phyloP scores from a whole-genome alignment of 2,888 invertebrate species.

The Harpagoxenus sublaevis region DNA sequence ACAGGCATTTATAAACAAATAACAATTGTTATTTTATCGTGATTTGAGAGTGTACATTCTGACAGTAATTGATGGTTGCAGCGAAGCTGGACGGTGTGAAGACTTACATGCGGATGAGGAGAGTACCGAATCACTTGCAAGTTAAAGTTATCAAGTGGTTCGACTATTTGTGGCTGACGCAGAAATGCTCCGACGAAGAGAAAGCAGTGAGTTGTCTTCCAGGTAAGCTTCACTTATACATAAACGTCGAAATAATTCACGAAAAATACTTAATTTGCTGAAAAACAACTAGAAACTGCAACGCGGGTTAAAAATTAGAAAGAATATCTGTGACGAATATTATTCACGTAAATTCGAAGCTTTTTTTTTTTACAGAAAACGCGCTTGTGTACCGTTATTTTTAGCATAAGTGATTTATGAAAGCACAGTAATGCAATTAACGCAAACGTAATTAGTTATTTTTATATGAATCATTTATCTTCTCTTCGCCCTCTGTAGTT shows the following conservation, averaged over 20 bases:
- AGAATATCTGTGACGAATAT: background rate
- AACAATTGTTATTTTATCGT: background rate
- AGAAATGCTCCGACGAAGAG: conserved; percentile 99
- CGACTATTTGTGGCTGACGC: conserved; percentile 99
- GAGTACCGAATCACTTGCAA: conserved; percentile 97
- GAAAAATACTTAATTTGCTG: background rate
- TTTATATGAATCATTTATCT: conserved; percentile 29
- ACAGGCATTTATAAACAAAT: background rate
- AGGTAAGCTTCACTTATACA: conserved; percentile 83
- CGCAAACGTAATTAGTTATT: conserved; percentile 19
- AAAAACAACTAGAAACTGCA: background rate
- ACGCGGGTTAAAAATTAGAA: background rate
- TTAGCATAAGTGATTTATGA: background rate
- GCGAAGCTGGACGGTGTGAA: conserved; percentile 99
- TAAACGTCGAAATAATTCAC: background rate
- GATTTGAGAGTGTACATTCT: background rate
- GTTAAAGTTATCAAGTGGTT: conserved; percentile 99
- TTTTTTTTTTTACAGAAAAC: background rate
- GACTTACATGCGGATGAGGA: conserved; percentile 98
- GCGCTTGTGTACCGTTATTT: background rate
- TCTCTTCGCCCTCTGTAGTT: background rate
- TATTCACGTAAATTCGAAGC: background rate
- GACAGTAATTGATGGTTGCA: conserved; percentile 87
- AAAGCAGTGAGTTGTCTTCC: conserved; percentile 97
- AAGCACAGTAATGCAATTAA: conserved; percentile 10